Base-by-base conservation (phyloP, 2,113 vertebrate genomes). In the Platanista minor region DNA sequence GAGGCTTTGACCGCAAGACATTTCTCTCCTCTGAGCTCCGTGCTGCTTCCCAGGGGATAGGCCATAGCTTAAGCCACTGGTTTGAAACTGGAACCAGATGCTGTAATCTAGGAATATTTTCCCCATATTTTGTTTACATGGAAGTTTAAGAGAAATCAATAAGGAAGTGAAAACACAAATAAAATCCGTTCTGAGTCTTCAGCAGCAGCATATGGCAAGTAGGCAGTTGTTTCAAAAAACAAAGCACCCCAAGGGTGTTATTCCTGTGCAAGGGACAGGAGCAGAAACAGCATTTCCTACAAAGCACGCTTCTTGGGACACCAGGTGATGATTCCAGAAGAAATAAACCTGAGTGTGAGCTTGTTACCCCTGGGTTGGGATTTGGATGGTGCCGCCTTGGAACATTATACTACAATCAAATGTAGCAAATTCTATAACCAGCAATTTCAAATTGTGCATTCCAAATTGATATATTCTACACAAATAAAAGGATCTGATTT, bases 401-500 rank as follows among this genome's bases (percentile, higher is more conserved):
- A 98, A 98, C 97, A 98, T 97, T 95, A 98, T 93, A 97, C 96
- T 95, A 93, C 1, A 97, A 96, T 98, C 97, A 97, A 98, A 98
- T 66, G 88, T 97, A 97, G 98, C 98, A 18, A 18, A 98, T 98
- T 98, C 95, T 98, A 95, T 97, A 98, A 98, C 97, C 98, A 97
- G 96, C 94, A 96, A 97, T 98, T 98, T 98, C 93, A 97, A 97
- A 98, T 95, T 92, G 96, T 89, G 92, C 15, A 94, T 98, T 97
- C 90, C 94, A 93, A 98, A 98, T 98, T 97, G 98, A 96, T 96
- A 98, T 94, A 98, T 98, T 98, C 98, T 98, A 83, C 96, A 87
- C 98, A 98, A 98, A 98, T 98, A 97, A 98, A 99, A 98, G 98
- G 96, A 97, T 89, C 97, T 98, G 98, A 98, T 98, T 98, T 97